A percentile compares a stretch with the other conserved stretches of the same genome.
Evolutionary conservation across 2,888 invertebrate genomes (phyloP).

Genomic region (Lamellibrachia columna): DNA sequence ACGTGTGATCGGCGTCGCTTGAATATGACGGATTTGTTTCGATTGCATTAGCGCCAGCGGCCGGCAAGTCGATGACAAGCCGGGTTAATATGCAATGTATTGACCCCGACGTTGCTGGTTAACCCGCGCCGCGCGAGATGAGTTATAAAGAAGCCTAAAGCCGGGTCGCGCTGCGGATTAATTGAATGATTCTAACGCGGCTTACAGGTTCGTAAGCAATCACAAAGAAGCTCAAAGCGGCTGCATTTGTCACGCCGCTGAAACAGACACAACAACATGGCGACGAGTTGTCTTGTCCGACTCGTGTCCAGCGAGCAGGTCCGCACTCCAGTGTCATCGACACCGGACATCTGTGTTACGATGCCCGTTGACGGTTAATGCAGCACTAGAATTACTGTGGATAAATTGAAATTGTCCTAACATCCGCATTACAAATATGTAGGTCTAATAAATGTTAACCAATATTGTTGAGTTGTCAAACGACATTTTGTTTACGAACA

Average conservation of each 20-base stretch:
- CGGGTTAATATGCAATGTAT: slow-evolving; percentile 16
- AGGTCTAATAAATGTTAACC: neutral
- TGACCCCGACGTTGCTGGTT: neutral
- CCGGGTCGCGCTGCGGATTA: slow-evolving; percentile 2
- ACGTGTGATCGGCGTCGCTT: neutral
- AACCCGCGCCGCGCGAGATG: neutral
- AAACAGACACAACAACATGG: neutral
- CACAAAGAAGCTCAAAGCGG: slow-evolving; percentile 3
- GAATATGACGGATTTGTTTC: neutral
- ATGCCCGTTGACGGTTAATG: too few species aligned
- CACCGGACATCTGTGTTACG: neutral
- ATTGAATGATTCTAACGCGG: slow-evolving; percentile 16
- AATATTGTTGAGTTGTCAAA: neutral
- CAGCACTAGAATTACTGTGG: neutral
- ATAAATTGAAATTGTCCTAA: neutral
- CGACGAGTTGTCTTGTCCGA: neutral
- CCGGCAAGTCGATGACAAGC: neutral
- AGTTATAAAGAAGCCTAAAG: slow-evolving; percentile 10
- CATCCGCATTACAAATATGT: neutral
- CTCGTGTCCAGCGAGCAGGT: neutral
- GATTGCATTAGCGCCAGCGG: neutral
- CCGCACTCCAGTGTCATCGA: neutral
- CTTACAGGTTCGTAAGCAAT: slow-evolving; percentile 5
- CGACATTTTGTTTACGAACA: too few species aligned
- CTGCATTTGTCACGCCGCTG: slow-evolving; percentile 9